Base-by-base conservation (phyloP, 2,113 vertebrate species). In the Columba livia region DNA sequence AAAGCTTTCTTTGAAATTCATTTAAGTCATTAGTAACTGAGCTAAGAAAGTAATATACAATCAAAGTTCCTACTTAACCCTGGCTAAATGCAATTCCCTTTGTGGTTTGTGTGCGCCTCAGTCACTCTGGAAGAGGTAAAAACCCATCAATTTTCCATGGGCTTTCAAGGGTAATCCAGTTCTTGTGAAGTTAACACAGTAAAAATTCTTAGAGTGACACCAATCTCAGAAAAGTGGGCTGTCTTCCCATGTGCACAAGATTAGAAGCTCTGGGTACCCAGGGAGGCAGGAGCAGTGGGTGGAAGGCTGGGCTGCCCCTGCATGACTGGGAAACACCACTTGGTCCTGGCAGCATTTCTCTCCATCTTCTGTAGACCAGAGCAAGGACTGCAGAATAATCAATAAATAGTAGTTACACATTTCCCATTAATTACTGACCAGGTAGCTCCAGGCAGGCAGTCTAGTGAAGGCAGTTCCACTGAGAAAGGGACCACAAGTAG, bases 251-350 rank as follows among this genome's bases (percentile, higher is more conserved):
- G 0, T 29, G 19, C 12, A 3, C 21, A 60, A 21, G n/a, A 24
- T 47, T 12, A 25, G 34, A 65, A 53, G 4, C 12, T 32, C 29
- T 3, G 2, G 11, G 25, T 34, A 60, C 16, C 3, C 20, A 34
- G 17, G 18, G 12, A 40, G 29, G 44, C 38, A n/a, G n/a, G 53
- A 67, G 13, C 2, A 1, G 24, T 5, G 34, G 28, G 6, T 6
- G 31, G n/a, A 24, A 50, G 62, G 7, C 26, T 74, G 71, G 34
- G 24, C 29, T 78, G 38, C 25, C 17, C 24, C 12, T 38, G 7
- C 0, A 0, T 4, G 1, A 8, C 58, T 28, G 31, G 32, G 26
- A 67, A 32, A 50, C 5, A 9, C 51, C 16, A 5, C 47, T 53
- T 53, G 25, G 29, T 78, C 21, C 25, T 54, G n/a, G 17, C 16